These are phyloP conservation scores for Drosophila recens DNA, from an alignment of 2,888 invertebrate species.

Conservation along the genomic window DNA sequence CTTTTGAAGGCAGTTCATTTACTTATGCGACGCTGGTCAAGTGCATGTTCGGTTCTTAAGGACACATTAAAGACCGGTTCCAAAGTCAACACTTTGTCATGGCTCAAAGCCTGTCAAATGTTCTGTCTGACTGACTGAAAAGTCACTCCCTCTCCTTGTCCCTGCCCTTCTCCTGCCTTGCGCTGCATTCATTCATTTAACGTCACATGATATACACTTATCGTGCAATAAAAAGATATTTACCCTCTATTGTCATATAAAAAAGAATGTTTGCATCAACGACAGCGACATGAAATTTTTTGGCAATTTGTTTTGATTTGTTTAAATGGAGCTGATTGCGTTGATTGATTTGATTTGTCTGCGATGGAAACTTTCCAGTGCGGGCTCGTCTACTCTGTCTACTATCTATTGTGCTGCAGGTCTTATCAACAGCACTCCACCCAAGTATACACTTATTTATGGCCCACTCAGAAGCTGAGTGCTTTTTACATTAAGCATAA, in stretches of 20 bases:
- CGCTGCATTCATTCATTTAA: background rate
- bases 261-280: slow-evolving; percentile 30
- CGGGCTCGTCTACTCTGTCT: slow-evolving; percentile 16
- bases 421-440: slow-evolving; percentile 42
- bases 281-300: slow-evolving; percentile 29
- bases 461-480: slow-evolving; percentile 43
- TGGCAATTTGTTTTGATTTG: slow-evolving; percentile 72
- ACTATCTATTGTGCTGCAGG: slow-evolving; percentile 18
- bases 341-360: slow-evolving; percentile 68
- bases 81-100: slow-evolving; percentile 34
- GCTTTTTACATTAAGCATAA: slow-evolving; percentile 47
- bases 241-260: slow-evolving; percentile 13
- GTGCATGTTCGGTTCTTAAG: slow-evolving; percentile 72
- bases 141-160: background rate
- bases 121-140: slow-evolving; percentile 31
- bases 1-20: slow-evolving; percentile 74
- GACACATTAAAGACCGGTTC: slow-evolving; percentile 68
- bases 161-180: background rate
- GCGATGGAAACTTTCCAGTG: slow-evolving; percentile 66
- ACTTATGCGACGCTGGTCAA: slow-evolving; percentile 64
- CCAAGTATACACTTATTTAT: slow-evolving; percentile 14
- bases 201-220: slow-evolving; percentile 46
- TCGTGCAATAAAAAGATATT: slow-evolving; percentile 31
- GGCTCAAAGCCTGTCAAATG: slow-evolving; percentile 42
- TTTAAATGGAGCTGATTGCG: slow-evolving; percentile 69